Conservation (phyloP, 2,888 invertebrate genomes). For the Stenchaetothrips biformis region DNA sequence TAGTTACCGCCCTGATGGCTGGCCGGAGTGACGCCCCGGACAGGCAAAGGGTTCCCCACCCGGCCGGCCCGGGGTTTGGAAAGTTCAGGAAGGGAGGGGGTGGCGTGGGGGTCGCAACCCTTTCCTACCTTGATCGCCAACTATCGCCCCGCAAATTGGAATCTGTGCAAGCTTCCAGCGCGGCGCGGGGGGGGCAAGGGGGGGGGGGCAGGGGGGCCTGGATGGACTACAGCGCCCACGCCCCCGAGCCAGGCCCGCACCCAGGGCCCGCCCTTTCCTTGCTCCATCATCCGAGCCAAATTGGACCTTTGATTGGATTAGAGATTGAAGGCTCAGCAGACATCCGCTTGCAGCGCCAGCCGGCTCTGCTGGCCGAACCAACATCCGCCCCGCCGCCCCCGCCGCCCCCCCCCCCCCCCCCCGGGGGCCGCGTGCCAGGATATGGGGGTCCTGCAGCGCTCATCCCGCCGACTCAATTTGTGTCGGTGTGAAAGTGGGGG, state of each 20-base stretch:
- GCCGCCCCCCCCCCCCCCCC: neutral
- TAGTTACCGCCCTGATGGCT: no score
- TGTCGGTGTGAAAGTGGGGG: no score
- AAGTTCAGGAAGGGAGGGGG: no score
- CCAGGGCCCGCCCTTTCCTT: conserved; percentile 8
- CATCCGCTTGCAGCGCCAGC: neutral
- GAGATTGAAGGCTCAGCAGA: neutral
- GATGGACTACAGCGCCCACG: neutral
- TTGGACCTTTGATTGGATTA: conserved; percentile 19
- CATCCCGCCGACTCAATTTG: no score
- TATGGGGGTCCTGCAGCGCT: neutral
- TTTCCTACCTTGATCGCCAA: conserved; percentile 8
- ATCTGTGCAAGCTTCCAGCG: conserved; percentile 13
- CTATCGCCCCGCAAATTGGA: conserved; percentile 20
- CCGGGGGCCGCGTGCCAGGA: neutral
- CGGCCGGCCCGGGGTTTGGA: neutral
- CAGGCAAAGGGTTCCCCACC: neutral
- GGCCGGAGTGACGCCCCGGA: neutral
- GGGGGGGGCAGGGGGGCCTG: neutral
- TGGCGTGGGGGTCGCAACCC: no score
- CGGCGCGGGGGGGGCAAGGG: neutral
- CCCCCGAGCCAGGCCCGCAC: neutral
- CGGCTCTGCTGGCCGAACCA: neutral
- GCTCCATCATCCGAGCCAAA: conserved; percentile 24
- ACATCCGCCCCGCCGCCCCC: neutral